Base-by-base conservation (phyloP, 2,888 invertebrate genomes). In the Orthonevra nobilis region DNA sequence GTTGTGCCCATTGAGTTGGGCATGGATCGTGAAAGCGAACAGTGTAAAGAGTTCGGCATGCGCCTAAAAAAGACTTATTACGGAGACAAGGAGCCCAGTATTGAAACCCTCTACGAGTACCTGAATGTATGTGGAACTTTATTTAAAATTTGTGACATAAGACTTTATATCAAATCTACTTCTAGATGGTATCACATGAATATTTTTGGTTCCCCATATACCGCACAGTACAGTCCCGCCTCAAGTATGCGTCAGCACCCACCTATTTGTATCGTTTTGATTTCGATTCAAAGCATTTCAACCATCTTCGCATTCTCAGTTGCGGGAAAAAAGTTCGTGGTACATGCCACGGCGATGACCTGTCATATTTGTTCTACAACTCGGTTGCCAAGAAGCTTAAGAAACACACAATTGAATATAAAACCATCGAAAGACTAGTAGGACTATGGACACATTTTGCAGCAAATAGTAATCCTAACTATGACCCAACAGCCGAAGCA, bases 141-240 rank as follows among this genome's bases (percentile, higher is more conserved):
- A 1, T 14, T 14, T 23, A 7, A n/a, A 48, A 36, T 38, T 28
- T 26, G 10, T 30, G 1, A 12, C 5, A 46, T 40, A 34, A 15
- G 12, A 12, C 14, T 15, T n/a, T 14, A 26, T 2, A 28, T 40
- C 1, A n/a, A n/a, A 44, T n/a, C 12, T 3, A 5, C 7, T 79
- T 81, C 3, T 79, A 89, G 88, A 85, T 89, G 85, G 85, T 88
- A 7, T 87, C 88, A 1, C 89, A 89, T 70, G 88, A 88, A 82
- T 85, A 86, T 52, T 89, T 89, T 82, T 88, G 88, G 88, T 89
- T 89, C 75, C 87, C 87, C 23, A 86, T 88, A n/a, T 86, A 87
- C 81, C 87, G 89, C 23, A 85, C 87, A 72, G 83, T 88, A 81
- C 83, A 86, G 79, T 86, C 86, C 15, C 86, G 89, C 50, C 61